These are phyloP conservation scores for Camarhynchus parvulus DNA, from an alignment of 2,113 vertebrate genomes.

Conservation along the genomic window DNA sequence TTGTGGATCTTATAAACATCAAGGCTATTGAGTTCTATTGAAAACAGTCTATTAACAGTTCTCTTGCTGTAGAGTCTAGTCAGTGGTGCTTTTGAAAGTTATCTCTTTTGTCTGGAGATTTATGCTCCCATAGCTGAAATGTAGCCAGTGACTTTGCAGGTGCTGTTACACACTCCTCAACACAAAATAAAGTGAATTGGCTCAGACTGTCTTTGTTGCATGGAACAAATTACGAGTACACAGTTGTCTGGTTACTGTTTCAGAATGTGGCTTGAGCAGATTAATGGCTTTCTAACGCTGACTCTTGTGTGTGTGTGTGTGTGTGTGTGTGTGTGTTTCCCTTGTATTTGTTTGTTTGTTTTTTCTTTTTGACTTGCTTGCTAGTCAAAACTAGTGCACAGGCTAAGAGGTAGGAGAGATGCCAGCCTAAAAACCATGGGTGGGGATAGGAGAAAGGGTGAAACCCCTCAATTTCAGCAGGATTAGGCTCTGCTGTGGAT, in stretches of 20 bases:
- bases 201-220: neutral
- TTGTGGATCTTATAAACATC: neutral
- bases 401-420: neutral
- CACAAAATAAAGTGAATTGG: neutral
- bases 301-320: no score
- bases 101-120: constrained; percentile 2
- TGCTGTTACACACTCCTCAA: neutral
- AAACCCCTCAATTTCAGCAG: neutral
- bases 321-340: neutral
- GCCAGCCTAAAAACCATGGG: neutral
- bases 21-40: neutral
- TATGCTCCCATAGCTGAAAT: neutral
- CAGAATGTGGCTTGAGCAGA: neutral
- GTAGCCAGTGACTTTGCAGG: neutral
- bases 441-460: neutral
- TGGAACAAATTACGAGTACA: neutral
- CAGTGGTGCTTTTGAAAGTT: neutral
- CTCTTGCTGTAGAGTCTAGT: neutral
- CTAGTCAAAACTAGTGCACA: neutral
- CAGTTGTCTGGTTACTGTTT: neutral
- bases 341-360: neutral
- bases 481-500: neutral
- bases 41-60: neutral
- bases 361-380: neutral
- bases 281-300: neutral